phyloP scores from a whole-genome alignment of 2,113 vertebrate genomes.

The Puffinus mauretanicus region DNA sequence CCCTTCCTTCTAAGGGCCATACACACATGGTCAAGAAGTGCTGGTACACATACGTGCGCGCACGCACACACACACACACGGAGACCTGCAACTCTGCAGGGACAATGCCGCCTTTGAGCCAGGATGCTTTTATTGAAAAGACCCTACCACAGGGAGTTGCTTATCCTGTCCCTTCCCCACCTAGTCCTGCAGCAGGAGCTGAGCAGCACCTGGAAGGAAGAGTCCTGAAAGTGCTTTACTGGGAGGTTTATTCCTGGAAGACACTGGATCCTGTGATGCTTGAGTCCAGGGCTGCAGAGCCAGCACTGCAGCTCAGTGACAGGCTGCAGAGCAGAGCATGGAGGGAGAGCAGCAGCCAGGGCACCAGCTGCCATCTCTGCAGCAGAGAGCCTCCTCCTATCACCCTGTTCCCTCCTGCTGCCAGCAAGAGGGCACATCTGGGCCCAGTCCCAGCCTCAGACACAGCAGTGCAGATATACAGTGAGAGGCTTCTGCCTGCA shows the following conservation, averaged over 20 bases:
- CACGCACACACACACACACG: rapidly evolving
- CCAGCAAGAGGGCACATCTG: neutral
- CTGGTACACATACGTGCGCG: rapidly evolving
- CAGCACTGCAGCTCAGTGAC: neutral
- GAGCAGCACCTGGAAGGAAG: constrained; percentile 36
- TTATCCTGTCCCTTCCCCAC: neutral
- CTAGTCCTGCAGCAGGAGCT: neutral
- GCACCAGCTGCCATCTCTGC: neutral
- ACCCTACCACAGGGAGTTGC: neutral
- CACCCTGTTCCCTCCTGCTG: neutral
- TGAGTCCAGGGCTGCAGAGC: constrained; percentile 15
- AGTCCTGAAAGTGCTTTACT: constrained; percentile 59
- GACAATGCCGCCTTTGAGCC: constrained; percentile 1
- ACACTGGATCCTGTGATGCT: constrained; percentile 54
- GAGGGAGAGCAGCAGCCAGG: neutral
- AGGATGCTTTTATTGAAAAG: constrained; percentile 67
- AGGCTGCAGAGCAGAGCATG: neutral
- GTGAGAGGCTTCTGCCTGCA: neutral
- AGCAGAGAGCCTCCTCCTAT: neutral
- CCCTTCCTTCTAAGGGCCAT: neutral
- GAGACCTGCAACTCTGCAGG: neutral
- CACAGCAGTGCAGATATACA: neutral
- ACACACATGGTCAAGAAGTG: neutral
- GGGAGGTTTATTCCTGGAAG: constrained; percentile 56
- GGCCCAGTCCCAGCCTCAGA: too few species aligned